A percentile compares a stretch with the other conserved stretches of the same genome.
These are phyloP conservation scores for Zaprionus taronus DNA, from an alignment of 1,140 invertebrate genomes.

Conservation along the genomic window DNA sequence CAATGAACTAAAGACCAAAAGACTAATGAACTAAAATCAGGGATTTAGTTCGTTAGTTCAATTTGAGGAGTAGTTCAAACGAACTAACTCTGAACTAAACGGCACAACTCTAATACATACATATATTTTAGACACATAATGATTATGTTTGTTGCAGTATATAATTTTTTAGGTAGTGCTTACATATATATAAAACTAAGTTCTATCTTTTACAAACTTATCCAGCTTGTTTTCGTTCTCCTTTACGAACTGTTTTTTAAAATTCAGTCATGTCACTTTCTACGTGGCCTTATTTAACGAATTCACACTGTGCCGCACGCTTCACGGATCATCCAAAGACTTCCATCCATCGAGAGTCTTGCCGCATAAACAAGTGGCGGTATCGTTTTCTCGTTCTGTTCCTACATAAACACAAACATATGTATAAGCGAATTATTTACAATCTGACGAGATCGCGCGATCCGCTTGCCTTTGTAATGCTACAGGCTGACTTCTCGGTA, in stretches of 20 bases:
- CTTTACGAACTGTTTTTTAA: slow-evolving; percentile 40
- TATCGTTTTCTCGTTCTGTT: slow-evolving; percentile 87
- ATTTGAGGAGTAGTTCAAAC: too few species aligned
- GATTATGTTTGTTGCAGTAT: slow-evolving; percentile 1
- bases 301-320: slow-evolving; percentile 87
- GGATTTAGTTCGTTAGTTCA: too few species aligned
- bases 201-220: slow-evolving; percentile 33
- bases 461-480: slow-evolving; percentile 79
- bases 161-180: slow-evolving; percentile 3
- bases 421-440: neutral
- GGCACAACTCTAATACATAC: too few species aligned
- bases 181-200: slow-evolving; percentile 35
- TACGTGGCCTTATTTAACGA: slow-evolving; percentile 86
- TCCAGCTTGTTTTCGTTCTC: slow-evolving; percentile 51
- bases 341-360: slow-evolving; percentile 93
- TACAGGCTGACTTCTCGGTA: slow-evolving; percentile 84
- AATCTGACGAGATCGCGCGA: neutral
- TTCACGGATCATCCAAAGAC: slow-evolving; percentile 88
- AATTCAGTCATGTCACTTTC: slow-evolving; percentile 85
- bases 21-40: too few species aligned
- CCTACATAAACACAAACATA: neutral
- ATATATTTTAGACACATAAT: slow-evolving; percentile 5
- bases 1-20: too few species aligned
- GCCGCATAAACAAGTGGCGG: slow-evolving; percentile 90
- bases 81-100: too few species aligned